These are phyloP conservation scores for Drosophila sproati DNA, from an alignment of 1,140 invertebrate species.

Conservation along the genomic window DNA sequence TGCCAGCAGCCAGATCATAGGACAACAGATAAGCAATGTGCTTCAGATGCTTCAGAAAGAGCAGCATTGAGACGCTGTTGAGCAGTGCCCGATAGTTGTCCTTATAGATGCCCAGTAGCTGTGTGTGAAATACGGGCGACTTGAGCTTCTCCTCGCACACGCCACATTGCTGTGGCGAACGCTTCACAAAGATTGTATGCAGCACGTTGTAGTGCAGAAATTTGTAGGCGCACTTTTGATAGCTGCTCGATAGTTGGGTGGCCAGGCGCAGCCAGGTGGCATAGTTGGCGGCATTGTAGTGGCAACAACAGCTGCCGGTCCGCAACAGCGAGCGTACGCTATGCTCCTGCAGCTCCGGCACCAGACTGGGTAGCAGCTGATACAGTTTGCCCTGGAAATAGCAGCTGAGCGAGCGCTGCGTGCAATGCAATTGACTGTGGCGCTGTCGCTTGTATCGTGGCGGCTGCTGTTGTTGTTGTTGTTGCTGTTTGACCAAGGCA, in stretches of 20 bases:
- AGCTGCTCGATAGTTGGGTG: slow-evolving; percentile 45
- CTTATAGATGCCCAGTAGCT: slow-evolving; percentile 65
- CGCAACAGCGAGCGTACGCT: slow-evolving; percentile 64
- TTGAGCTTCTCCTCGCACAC: slow-evolving; percentile 75
- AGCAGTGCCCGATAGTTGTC: slow-evolving; percentile 55
- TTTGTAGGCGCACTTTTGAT: slow-evolving; percentile 78
- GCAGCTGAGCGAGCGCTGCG: slow-evolving; percentile 56
- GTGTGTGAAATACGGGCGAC: slow-evolving; percentile 61
- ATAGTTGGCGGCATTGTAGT: slow-evolving; percentile 65
- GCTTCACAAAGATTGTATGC: slow-evolving; percentile 67
- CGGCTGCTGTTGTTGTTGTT: slow-evolving; percentile 59
- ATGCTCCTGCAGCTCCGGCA: slow-evolving; percentile 65
- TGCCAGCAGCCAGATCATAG: slow-evolving; percentile 71
- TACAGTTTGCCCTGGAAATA: slow-evolving; percentile 77
- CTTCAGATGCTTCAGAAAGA: slow-evolving; percentile 77
- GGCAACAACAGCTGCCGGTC: slow-evolving; percentile 75
- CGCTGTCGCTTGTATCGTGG: slow-evolving; percentile 51
- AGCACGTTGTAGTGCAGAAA: slow-evolving; percentile 73
- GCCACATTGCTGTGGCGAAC: slow-evolving; percentile 49
- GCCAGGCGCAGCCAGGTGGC: slow-evolving; percentile 59
- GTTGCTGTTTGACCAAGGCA: slow-evolving; percentile 38
- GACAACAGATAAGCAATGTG: slow-evolving; percentile 69
- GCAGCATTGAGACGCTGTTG: slow-evolving; percentile 42
- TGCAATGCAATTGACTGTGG: slow-evolving; percentile 67
- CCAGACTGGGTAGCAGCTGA: slow-evolving; percentile 55